Evolutionary conservation across 2,113 vertebrate genomes (phyloP).

Genomic region (Vidua chalybeata): DNA sequence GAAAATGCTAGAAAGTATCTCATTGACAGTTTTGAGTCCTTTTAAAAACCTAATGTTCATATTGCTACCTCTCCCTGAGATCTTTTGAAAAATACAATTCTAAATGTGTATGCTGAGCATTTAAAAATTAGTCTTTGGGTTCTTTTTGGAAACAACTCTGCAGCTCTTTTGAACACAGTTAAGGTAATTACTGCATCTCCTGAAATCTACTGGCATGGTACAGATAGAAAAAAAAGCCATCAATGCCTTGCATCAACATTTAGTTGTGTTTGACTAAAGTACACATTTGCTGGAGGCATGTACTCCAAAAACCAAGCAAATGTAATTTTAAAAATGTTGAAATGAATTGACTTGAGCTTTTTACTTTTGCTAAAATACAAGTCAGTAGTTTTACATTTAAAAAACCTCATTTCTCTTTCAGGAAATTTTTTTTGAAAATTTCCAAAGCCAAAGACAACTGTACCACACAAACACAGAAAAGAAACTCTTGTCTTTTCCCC

Average conservation of each 20-base stretch:
- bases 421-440: neutral
- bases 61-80: neutral
- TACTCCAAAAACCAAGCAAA: neutral
- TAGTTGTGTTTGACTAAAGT: neutral
- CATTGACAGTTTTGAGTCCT: neutral
- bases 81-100: neutral
- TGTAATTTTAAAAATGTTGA: neutral
- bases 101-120: neutral
- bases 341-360: neutral
- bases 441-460: neutral
- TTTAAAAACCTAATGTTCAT: neutral
- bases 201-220: neutral
- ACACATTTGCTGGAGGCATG: neutral
- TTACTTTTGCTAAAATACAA: neutral
- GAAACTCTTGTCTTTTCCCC: neutral
- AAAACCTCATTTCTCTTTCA: neutral
- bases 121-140: neutral
- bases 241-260: neutral
- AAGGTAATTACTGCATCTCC: neutral
- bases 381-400: neutral
- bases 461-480: neutral
- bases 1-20: neutral
- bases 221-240: neutral
- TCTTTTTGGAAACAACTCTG: neutral
- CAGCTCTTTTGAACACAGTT: neutral